Percentiles rank a stretch among this genome's conserved stretches.
These are phyloP conservation scores for Osmoderma eremita DNA, from an alignment of 2,888 invertebrate species.

Conservation along the genomic window DNA sequence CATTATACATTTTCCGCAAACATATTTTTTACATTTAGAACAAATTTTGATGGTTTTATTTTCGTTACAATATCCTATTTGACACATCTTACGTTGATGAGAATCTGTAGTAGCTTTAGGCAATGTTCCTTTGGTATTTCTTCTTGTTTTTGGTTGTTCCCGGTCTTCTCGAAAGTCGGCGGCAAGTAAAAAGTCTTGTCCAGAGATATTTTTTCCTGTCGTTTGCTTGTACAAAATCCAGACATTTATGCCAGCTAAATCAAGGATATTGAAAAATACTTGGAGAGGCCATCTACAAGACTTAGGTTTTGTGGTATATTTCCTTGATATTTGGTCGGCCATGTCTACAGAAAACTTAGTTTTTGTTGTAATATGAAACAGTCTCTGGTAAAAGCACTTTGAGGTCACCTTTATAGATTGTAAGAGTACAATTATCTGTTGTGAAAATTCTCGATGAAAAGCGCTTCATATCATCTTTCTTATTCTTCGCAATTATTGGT, in stretches of 20 bases:
- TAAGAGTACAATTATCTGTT: not conserved
- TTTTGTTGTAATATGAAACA: not conserved
- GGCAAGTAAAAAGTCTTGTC: not conserved
- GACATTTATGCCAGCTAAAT: no score
- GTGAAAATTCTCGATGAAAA: not conserved
- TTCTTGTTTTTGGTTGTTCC: not conserved
- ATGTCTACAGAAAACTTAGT: not conserved
- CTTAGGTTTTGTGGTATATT: not conserved
- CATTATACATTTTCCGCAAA: no score
- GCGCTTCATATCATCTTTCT: not conserved
- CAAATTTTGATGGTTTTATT: not conserved
- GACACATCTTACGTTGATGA: not conserved
- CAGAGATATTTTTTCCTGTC: not conserved
- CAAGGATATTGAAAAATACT: no score
- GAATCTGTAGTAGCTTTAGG: not conserved
- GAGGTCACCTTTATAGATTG: not conserved
- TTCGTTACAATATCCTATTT: not conserved
- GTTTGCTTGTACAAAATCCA: not conserved
- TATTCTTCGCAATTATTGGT: not conserved
- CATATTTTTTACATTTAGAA: not conserved
- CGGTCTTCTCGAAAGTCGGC: not conserved
- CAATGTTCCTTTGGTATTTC: not conserved
- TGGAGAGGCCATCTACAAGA: not conserved
- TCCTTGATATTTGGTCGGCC: not conserved
- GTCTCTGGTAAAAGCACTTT: not conserved